Percentiles rank a stretch among this genome's conserved stretches.
These are phyloP conservation scores for Hipposideros armiger DNA, from an alignment of 2,113 vertebrate genomes.

Conservation along the genomic window DNA sequence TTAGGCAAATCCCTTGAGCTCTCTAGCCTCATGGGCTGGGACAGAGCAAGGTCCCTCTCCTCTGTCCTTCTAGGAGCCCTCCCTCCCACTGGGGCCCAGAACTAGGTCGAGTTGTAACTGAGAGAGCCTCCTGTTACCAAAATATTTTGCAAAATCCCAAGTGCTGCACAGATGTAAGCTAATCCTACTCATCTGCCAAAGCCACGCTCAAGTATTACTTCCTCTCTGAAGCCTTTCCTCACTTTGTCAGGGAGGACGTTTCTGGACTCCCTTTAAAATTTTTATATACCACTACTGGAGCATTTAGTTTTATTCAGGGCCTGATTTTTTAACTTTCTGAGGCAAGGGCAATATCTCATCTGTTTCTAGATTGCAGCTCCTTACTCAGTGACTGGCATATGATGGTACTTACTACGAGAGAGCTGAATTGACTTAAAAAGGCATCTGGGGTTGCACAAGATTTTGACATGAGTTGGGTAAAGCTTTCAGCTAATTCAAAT, in stretches of 20 bases:
- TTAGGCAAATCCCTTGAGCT: background rate
- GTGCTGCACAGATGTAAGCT: conserved; percentile 51
- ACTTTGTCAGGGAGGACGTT: background rate
- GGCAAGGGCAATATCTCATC: conserved; percentile 7
- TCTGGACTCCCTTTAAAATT: background rate
- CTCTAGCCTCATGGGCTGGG: background rate
- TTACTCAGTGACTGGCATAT: background rate
- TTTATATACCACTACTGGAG: background rate
- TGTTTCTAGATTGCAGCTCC: conserved; percentile 4
- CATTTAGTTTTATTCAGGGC: conserved; percentile 16
- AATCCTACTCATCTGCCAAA: conserved; percentile 21
- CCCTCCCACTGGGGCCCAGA: background rate
- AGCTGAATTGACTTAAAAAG: conserved; percentile 31
- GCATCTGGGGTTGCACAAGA: conserved; percentile 13
- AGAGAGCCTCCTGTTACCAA: background rate
- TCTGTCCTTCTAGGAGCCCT: background rate
- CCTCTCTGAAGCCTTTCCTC: conserved; percentile 19
- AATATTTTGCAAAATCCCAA: conserved; percentile 56
- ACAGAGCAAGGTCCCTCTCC: background rate
- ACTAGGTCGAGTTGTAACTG: background rate
- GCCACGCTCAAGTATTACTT: background rate
- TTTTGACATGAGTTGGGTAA: conserved; percentile 54
- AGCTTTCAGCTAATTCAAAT: conserved; percentile 49
- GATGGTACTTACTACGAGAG: background rate
- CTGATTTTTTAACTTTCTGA: conserved; percentile 35